Percentiles rank a stretch among this genome's conserved stretches.
phyloP scores from a whole-genome alignment of 2,797 vertebrate species.

The Melanitta fusca region DNA sequence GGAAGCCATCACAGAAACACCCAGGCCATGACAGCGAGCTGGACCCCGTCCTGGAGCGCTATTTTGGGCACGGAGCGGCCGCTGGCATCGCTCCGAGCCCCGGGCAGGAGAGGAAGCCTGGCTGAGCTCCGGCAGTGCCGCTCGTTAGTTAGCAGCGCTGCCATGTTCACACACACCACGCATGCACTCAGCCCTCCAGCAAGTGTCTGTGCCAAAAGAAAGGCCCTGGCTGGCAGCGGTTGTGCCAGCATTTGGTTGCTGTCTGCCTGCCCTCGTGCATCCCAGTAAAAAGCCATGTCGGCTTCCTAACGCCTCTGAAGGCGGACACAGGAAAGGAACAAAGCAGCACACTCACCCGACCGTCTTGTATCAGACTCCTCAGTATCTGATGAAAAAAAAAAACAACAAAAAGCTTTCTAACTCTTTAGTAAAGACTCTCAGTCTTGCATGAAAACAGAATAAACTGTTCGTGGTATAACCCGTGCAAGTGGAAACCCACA shows the following conservation, averaged over 20 bases:
- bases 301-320: neutral
- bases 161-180: no score
- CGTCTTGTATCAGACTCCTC: neutral
- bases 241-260: neutral
- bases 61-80: neutral
- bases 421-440: neutral
- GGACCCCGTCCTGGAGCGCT: neutral
- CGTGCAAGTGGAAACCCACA: neutral
- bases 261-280: accelerated
- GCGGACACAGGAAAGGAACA: neutral
- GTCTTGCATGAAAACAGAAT: neutral
- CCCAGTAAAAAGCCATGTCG: accelerated
- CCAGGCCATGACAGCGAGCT: neutral
- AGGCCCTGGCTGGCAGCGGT: accelerated
- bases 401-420: neutral
- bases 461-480: neutral
- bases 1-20: neutral
- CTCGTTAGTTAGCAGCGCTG: neutral
- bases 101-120: neutral
- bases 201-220: accelerated
- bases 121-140: neutral
- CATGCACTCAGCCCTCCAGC: neutral
- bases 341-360: neutral
- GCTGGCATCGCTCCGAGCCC: neutral
- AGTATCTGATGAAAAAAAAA: neutral